phyloP scores from a whole-genome alignment of 2,888 invertebrate genomes.

The Caenorhabditis afra region DNA sequence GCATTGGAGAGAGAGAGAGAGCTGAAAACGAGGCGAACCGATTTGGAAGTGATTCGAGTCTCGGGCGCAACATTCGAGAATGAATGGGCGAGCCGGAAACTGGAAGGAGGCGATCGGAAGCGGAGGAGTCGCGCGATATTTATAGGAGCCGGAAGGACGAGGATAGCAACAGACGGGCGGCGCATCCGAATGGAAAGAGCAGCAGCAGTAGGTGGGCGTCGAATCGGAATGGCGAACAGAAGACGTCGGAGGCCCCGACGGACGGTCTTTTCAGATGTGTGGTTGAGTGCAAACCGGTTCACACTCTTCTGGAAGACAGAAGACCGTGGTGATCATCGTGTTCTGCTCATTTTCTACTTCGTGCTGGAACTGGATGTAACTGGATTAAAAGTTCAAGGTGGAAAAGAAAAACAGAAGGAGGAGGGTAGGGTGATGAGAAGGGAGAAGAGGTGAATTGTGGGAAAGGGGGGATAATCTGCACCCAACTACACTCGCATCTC shows the following conservation, averaged over 20 bases:
- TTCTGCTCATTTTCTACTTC: too few species aligned
- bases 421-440: too few species aligned
- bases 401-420: background rate
- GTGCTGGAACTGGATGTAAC: too few species aligned
- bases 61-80: slow-evolving; percentile 30
- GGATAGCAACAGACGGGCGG: slow-evolving; percentile 21
- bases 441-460: too few species aligned
- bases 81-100: background rate
- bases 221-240: background rate
- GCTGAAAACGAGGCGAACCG: slow-evolving; percentile 15
- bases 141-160: slow-evolving; percentile 41
- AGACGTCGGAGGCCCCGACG: too few species aligned
- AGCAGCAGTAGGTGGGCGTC: slow-evolving; percentile 20
- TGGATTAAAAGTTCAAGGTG: background rate
- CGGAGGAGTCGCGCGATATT: slow-evolving; percentile 45
- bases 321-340: too few species aligned
- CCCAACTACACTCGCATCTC: too few species aligned
- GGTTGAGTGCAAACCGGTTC: too few species aligned
- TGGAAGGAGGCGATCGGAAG: slow-evolving; percentile 39
- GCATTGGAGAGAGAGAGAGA: slow-evolving; percentile 17
- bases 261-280: too few species aligned
- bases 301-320: too few species aligned
- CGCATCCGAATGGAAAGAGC: slow-evolving; percentile 25
- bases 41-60: slow-evolving; percentile 8
- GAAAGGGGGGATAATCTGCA: too few species aligned